A percentile compares a stretch with the other conserved stretches of the same genome.
phyloP scores from a whole-genome alignment of 2,113 vertebrate genomes.

The Corythaixoides concolor region DNA sequence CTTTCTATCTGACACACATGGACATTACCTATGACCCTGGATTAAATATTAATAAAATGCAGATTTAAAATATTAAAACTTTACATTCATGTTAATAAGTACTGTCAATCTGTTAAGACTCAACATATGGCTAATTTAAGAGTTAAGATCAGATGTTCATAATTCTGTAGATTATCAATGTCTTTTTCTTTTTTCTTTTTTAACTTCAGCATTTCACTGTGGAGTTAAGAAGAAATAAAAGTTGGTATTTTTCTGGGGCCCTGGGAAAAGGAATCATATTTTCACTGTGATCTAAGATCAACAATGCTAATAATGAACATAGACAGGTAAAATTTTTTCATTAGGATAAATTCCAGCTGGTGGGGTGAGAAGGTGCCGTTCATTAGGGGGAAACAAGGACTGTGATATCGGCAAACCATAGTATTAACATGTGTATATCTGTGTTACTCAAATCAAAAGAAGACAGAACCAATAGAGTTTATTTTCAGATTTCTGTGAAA shows the following conservation, averaged over 20 bases:
- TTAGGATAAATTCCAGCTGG: not conserved
- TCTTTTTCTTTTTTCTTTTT: not conserved
- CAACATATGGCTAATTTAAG: slow-evolving; percentile 72
- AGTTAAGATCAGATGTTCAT: slow-evolving; percentile 67
- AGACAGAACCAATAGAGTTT: not conserved
- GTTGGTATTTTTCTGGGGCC: not conserved
- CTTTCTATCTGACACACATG: slow-evolving; percentile 65
- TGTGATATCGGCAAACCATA: not conserved
- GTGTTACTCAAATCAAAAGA: not conserved
- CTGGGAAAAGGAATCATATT: not conserved
- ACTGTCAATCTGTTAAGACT: slow-evolving; percentile 70
- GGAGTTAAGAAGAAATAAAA: slow-evolving; percentile 23
- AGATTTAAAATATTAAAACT: slow-evolving; percentile 77
- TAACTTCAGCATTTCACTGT: not conserved
- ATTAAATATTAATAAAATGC: slow-evolving; percentile 76
- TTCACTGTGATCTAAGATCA: not conserved
- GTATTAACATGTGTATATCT: not conserved
- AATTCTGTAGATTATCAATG: slow-evolving; percentile 51
- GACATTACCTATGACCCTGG: slow-evolving; percentile 74
- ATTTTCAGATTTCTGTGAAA: not conserved
- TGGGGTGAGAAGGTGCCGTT: not conserved
- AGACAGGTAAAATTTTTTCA: not conserved
- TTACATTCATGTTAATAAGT: slow-evolving; percentile 73
- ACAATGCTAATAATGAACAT: not conserved
- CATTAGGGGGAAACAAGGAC: not conserved